Conservation (phyloP, 2,888 invertebrate genomes). For the Platycheirus rosarum region DNA sequence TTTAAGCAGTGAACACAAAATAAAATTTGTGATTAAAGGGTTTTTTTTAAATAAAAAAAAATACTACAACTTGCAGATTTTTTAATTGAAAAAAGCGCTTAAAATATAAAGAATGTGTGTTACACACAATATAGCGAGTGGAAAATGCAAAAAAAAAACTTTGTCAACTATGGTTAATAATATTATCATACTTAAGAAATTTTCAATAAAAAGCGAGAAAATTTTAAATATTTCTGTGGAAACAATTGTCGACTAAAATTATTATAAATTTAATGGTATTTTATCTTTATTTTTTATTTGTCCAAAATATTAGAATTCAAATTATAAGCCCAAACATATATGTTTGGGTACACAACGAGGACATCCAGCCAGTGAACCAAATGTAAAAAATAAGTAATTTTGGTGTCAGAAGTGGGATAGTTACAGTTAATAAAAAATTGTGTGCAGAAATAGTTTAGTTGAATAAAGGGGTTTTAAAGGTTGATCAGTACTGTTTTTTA, state of each 20-base stretch:
- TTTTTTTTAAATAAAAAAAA: constrained; percentile 15
- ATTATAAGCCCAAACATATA: too few species aligned
- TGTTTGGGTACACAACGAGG: too few species aligned
- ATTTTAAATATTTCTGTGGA: constrained; percentile 42
- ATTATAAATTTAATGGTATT: too few species aligned
- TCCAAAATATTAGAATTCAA: too few species aligned
- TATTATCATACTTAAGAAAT: constrained; percentile 26
- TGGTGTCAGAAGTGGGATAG: too few species aligned
- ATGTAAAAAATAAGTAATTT: too few species aligned
- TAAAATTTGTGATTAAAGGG: constrained; percentile 57
- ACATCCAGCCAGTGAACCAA: too few species aligned
- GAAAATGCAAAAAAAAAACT: constrained; percentile 74
- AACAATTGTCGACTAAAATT: constrained; percentile 14
- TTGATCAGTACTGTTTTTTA: too few species aligned
- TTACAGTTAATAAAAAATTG: too few species aligned
- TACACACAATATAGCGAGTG: constrained; percentile 76
- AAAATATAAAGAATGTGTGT: constrained; percentile 51
- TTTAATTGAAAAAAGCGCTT: constrained; percentile 19
- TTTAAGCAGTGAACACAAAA: constrained; percentile 45
- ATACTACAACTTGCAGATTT: constrained; percentile 43
- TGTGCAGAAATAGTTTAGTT: too few species aligned
- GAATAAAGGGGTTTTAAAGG: too few species aligned
- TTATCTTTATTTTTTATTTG: too few species aligned
- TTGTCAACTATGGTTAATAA: constrained; percentile 57
- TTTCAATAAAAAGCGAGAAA: constrained; percentile 25